Percentiles rank a stretch among this genome's conserved stretches.
phyloP scores from a whole-genome alignment of 2,113 vertebrate genomes.

The Sterrhoptilus dennistouni region DNA sequence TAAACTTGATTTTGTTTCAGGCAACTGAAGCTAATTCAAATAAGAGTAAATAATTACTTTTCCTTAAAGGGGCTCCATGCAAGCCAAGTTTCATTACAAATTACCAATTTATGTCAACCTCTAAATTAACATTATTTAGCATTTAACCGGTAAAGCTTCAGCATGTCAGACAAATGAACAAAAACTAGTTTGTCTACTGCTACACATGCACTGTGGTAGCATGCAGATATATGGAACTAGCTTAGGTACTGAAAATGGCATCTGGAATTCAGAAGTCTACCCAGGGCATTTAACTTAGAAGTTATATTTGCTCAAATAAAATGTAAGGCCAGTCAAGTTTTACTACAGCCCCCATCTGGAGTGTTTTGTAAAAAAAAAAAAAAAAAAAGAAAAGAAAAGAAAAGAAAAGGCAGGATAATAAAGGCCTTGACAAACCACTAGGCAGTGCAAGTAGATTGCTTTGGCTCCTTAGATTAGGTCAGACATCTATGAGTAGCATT shows the following conservation, averaged over 20 bases:
- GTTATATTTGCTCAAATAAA: not conserved
- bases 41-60: not conserved
- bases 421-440: not conserved
- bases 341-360: not conserved
- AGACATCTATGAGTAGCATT: not conserved
- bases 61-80: not conserved
- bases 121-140: not conserved
- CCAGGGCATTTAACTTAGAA: not conserved
- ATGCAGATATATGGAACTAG: not conserved
- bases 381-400: not conserved
- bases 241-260: not conserved
- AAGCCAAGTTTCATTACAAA: not conserved
- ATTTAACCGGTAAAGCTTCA: not conserved
- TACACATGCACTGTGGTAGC: fast-evolving
- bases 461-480: not conserved
- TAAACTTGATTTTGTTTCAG: not conserved
- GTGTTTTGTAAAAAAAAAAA: not conserved
- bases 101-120: not conserved
- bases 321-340: not conserved
- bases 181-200: not conserved
- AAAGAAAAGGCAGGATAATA: not conserved
- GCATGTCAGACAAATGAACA: not conserved
- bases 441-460: not conserved
- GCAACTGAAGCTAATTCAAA: not conserved
- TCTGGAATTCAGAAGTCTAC: not conserved